phyloP scores from a whole-genome alignment of 2,797 vertebrate genomes.

The Centroberyx gerrardi region DNA sequence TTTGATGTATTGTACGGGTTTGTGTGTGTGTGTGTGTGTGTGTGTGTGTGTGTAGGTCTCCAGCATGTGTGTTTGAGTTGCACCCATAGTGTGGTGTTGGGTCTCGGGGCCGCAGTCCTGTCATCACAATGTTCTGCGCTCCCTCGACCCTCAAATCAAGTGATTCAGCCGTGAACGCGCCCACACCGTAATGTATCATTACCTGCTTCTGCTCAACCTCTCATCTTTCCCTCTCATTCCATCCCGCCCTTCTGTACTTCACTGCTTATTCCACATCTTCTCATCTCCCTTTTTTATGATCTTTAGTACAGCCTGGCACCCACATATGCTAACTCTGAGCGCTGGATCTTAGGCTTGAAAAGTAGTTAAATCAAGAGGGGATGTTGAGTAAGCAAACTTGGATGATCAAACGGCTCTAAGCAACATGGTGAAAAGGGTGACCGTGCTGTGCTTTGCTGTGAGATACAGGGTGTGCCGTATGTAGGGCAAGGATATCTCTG shows the following conservation, averaged over 20 bases:
- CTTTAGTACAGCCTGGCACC: too few relatives aligned
- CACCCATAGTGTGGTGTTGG: conserved; percentile 1
- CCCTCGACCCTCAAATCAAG: background rate
- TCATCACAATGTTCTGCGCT: conserved; percentile 9
- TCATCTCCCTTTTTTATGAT: too few relatives aligned
- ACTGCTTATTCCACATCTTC: background rate
- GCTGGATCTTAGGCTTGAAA: too few relatives aligned
- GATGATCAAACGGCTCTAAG: background rate
- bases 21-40: conserved; percentile 5
- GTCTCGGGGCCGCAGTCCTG: background rate
- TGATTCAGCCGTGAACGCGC: conserved; percentile 5
- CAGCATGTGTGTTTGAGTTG: conserved; percentile 9
- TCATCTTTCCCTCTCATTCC: too few relatives aligned
- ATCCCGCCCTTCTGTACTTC: too few relatives aligned
- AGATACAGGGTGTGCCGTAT: conserved; percentile 14
- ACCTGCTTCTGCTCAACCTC: background rate
- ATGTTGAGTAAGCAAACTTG: conserved; percentile 14
- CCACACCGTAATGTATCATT: background rate
- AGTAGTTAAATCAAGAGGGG: too few relatives aligned
- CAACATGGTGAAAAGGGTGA: conserved; percentile 5
- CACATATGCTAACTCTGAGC: too few relatives aligned
- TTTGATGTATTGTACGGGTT: conserved; percentile 22
- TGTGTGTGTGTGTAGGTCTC: background rate
- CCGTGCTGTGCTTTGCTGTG: background rate
- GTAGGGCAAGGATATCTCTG: conserved; percentile 27